Evolutionary conservation across 2,888 invertebrate genomes (phyloP), one percentile per base, ranked within the genome.

Genomic region (Aporophyla lueneburgensis): DNA sequence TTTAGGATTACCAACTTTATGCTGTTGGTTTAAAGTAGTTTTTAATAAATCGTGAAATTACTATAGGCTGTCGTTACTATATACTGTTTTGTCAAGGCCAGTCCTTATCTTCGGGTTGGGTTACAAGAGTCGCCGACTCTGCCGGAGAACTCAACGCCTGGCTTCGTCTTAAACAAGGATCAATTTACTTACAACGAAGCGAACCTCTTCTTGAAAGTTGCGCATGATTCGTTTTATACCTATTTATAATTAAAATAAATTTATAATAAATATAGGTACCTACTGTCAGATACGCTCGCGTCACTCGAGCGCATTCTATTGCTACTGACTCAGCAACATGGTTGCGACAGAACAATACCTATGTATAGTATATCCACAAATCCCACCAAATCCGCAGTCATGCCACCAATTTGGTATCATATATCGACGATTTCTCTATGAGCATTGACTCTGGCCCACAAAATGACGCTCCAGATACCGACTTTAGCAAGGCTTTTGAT

Each of bases 91-190:
- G 91, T 92, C 95, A 94, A 94, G 95, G 94, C 89, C 91, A 91
- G 84, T 83, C 78, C 90, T 94, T 95, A 95, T 95, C 94, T 92
- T 82, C 89, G 94, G 92, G 88, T 95, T 90, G 83, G 91, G 94
- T 96, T 95, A 93, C 95, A 90, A 94, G 91, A 94, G 92, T 88
- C 89, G 92, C 93, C 93, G 95, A 91, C 92, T 90, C 90, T 91
- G 90, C 90, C 88, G 87, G 87, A 90, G 90, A 90, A 89, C 89
- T 84, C 87, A 84, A 86, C 79, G 85, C 89, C 72, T 62, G 81
- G 71, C 65, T 85, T 87, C 85, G 74, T 81, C 84, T 83, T 76
- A 84, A 88, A 87, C 88, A 86, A 78, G 85, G 87, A 90, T 92
- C 90, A 89, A 78, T 87, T 92, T 92, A 89, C 89, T 88, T 92